Evolutionary conservation across 2,888 invertebrate genomes (phyloP).

Genomic region (Drosophila paranaensis): DNA sequence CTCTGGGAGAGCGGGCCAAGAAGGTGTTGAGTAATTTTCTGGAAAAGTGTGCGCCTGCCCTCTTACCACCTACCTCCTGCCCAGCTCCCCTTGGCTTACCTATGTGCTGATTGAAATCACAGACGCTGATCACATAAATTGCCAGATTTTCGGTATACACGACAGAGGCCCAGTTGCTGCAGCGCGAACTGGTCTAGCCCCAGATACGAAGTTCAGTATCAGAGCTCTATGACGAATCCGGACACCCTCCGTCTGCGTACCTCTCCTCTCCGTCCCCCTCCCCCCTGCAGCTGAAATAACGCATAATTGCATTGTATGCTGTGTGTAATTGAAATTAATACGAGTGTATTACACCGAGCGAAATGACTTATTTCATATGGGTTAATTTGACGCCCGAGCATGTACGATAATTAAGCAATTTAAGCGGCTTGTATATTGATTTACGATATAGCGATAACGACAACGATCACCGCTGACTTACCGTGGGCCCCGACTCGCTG

Average conservation of each 20-base stretch:
- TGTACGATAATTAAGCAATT: conserved; percentile 81
- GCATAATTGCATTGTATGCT: conserved; percentile 81
- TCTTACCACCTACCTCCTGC: not conserved
- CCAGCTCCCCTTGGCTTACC: conserved; percentile 18
- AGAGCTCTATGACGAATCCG: conserved; percentile 25
- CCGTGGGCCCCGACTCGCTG: conserved; percentile 44
- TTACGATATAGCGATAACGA: conserved; percentile 61
- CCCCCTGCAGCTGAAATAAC: conserved; percentile 24
- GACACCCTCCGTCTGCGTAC: not conserved
- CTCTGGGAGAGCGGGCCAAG: conserved; percentile 23
- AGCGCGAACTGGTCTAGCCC: conserved; percentile 2
- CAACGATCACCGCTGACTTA: conserved; percentile 45
- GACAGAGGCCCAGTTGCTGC: conserved; percentile 47
- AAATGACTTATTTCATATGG: conserved; percentile 75
- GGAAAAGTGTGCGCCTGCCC: conserved; percentile 31
- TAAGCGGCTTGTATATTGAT: conserved; percentile 81
- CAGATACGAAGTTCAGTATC: conserved; percentile 32
- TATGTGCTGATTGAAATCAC: conserved; percentile 80
- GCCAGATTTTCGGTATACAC: conserved; percentile 78
- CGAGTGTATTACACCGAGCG: conserved; percentile 72
- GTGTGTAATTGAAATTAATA: conserved; percentile 83
- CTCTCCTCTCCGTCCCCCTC: too few species aligned
- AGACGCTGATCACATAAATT: conserved; percentile 83
- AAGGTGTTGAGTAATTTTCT: conserved; percentile 82
- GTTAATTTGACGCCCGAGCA: conserved; percentile 72